A percentile compares a stretch with the other conserved stretches of the same genome.
Evolutionary conservation across 2,888 invertebrate species (phyloP).

Genomic region (Drosophila prolongata): DNA sequence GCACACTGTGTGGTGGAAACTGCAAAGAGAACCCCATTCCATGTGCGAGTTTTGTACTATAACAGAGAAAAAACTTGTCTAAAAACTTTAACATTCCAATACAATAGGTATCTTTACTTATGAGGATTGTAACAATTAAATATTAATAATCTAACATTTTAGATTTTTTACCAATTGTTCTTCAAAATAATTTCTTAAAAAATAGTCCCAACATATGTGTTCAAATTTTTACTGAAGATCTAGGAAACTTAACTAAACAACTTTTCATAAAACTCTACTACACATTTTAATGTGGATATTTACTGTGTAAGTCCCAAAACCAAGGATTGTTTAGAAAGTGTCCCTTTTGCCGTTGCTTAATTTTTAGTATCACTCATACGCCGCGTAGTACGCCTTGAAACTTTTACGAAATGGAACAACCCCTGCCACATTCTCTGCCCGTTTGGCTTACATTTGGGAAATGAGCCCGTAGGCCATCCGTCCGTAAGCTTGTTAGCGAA

Average conservation of each 20-base stretch:
- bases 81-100: too few relatives aligned
- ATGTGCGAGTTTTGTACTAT: not conserved
- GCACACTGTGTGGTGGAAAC: conserved; percentile 48
- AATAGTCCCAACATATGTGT: too few relatives aligned
- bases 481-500: conserved; percentile 56
- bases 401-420: conserved; percentile 62
- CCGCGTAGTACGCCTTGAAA: conserved; percentile 49
- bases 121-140: too few relatives aligned
- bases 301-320: not conserved
- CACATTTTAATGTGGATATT: not conserved
- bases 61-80: not conserved
- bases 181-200: too few relatives aligned
- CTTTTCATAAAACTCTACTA: too few relatives aligned
- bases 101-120: too few relatives aligned
- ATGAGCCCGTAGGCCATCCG: conserved; percentile 22
- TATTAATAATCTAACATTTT: too few relatives aligned
- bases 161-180: too few relatives aligned
- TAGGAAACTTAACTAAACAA: too few relatives aligned
- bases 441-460: conserved; percentile 15
- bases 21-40: conserved; percentile 7
- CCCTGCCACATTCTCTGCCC: not conserved
- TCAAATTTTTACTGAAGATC: too few relatives aligned
- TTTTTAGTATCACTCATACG: conserved; percentile 51
- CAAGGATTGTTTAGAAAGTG: conserved; percentile 4
- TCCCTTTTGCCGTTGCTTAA: conserved; percentile 20